Conservation (phyloP, 2,113 vertebrate species). For the Myotis lucifugus region DNA sequence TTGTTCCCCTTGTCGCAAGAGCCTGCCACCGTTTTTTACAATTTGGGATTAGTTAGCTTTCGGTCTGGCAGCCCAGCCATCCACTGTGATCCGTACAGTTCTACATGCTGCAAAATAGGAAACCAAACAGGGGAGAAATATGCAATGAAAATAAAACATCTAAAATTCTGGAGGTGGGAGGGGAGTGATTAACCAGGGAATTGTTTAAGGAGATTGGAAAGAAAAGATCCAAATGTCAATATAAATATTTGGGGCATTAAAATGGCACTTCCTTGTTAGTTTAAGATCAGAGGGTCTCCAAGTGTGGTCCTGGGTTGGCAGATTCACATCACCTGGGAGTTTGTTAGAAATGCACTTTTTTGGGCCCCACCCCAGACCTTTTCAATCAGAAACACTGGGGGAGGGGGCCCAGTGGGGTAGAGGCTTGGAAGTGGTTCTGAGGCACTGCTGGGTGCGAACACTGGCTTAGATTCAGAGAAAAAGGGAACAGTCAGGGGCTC, state of each 20-base stretch:
- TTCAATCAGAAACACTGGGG: not conserved
- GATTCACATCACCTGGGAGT: not conserved
- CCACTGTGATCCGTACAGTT: not conserved
- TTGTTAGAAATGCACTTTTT: not conserved
- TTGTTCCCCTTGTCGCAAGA: not conserved
- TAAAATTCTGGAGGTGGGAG: not conserved
- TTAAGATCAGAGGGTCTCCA: not conserved
- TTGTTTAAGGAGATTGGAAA: too few relatives aligned
- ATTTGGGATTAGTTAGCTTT: not conserved
- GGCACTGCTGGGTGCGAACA: not conserved
- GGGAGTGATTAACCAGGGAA: too few relatives aligned
- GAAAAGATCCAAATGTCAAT: not conserved
- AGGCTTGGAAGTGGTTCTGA: not conserved
- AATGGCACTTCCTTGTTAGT: not conserved
- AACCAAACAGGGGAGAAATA: not conserved
- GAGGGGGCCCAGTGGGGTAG: fast-evolving
- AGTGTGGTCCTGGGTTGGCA: not conserved
- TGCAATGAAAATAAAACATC: not conserved
- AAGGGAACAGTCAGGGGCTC: not conserved
- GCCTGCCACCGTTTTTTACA: not conserved
- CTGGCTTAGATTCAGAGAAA: not conserved
- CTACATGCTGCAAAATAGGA: not conserved
- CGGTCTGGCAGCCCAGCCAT: not conserved
- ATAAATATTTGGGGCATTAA: not conserved
- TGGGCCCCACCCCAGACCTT: not conserved